Conservation (phyloP, 2,888 invertebrate species). For the Tricholauxania praeusta region DNA sequence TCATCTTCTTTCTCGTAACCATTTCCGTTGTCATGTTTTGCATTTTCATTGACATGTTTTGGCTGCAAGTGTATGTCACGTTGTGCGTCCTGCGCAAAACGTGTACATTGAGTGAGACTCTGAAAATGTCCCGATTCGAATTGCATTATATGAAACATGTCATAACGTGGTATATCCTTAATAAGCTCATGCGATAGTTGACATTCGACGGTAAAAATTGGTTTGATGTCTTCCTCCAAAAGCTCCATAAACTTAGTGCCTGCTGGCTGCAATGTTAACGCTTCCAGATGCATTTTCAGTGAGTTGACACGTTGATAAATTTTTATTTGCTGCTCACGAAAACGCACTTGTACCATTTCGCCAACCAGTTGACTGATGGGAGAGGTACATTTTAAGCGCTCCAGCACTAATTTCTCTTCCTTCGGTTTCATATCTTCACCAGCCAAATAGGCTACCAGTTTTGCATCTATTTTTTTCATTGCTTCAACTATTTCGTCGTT, state of each 20-base stretch:
- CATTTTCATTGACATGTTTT: conserved; percentile 7
- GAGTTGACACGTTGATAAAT: conserved; percentile 55
- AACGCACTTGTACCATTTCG: conserved; percentile 33
- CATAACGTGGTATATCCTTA: conserved; percentile 52
- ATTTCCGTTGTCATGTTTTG: conserved; percentile 37
- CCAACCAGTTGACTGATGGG: conserved; percentile 29
- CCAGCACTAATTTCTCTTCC: conserved; percentile 51
- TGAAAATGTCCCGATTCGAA: conserved; percentile 64
- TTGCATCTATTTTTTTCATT: conserved; percentile 63
- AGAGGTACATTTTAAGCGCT: conserved; percentile 44
- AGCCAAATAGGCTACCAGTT: conserved; percentile 60
- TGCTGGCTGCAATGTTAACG: conserved; percentile 60
- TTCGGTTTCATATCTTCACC: conserved; percentile 48
- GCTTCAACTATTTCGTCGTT: conserved; percentile 61
- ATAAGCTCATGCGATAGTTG: conserved; percentile 60
- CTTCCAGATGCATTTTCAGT: conserved; percentile 60
- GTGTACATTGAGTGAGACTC: conserved; percentile 62
- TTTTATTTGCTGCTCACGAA: conserved; percentile 46
- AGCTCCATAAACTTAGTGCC: conserved; percentile 62
- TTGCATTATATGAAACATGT: conserved; percentile 63
- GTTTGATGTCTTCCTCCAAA: conserved; percentile 59
- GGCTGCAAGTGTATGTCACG: conserved; percentile 52
- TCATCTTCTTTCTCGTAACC: conserved; percentile 10
- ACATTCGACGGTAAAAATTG: conserved; percentile 62
- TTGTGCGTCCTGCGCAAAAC: conserved; percentile 59